Conservation (phyloP, 1,140 invertebrate species). For the Bombus fervidus region DNA sequence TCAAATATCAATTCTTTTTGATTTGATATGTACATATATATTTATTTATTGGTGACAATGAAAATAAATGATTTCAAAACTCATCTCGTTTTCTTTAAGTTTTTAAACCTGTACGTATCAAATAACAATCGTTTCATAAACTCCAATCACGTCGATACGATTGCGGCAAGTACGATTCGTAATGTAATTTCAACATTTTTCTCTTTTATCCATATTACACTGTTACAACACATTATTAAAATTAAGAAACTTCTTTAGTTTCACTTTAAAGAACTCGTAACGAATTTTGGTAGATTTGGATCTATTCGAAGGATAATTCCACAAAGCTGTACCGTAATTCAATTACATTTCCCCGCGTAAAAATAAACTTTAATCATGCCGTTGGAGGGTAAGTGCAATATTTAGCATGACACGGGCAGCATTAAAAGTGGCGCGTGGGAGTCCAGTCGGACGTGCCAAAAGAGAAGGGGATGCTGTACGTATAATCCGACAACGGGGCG, state of each 20-base stretch:
- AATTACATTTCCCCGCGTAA: conserved; percentile 12
- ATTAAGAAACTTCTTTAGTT: too few species aligned
- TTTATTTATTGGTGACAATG: neutral
- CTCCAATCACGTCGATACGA: neutral
- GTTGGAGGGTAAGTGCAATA: conserved; percentile 39
- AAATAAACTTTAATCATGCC: conserved; percentile 46
- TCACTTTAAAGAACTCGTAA: neutral
- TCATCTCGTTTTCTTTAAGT: neutral
- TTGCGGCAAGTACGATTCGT: neutral
- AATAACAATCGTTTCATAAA: neutral
- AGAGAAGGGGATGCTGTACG: conserved; percentile 28
- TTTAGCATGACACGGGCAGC: conserved; percentile 29
- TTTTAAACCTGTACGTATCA: neutral
- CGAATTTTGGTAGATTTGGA: neutral
- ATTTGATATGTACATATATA: neutral
- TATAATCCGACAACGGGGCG: conserved; percentile 44
- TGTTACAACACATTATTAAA: too few species aligned
- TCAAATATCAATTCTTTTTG: neutral
- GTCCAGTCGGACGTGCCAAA: neutral
- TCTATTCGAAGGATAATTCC: neutral
- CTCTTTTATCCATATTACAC: too few species aligned
- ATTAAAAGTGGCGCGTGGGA: conserved; percentile 32
- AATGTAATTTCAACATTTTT: neutral
- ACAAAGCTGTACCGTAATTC: neutral
- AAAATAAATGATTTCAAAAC: neutral